These are phyloP conservation scores for Vireo altiloquus DNA, from an alignment of 2,113 vertebrate species.

Conservation along the genomic window DNA sequence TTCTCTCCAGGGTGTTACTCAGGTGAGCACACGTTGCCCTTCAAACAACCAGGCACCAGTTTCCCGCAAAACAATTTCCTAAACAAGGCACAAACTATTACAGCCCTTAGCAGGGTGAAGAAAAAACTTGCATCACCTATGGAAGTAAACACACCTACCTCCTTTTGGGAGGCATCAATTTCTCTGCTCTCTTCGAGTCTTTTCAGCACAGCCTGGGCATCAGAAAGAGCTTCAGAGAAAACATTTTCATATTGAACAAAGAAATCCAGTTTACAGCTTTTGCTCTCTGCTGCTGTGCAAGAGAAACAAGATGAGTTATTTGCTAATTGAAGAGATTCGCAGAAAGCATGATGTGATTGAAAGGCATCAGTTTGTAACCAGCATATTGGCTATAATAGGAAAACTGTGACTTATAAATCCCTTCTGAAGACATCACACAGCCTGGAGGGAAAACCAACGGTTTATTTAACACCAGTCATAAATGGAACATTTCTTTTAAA, in stretches of 20 bases:
- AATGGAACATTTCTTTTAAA: constrained; percentile 24
- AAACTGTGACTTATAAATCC: neutral
- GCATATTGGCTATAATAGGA: neutral
- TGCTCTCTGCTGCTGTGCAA: constrained; percentile 44
- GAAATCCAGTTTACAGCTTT: constrained; percentile 66
- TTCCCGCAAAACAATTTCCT: neutral
- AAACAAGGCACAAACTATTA: neutral
- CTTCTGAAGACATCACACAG: neutral
- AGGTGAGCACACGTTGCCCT: neutral
- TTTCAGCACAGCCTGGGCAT: constrained; percentile 61
- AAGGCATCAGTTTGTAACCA: neutral
- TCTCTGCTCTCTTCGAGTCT: constrained; percentile 64
- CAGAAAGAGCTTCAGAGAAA: constrained; percentile 68
- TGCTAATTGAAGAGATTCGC: constrained; percentile 23
- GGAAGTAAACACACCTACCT: constrained; percentile 61
- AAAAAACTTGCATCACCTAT: neutral
- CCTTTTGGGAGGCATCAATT: constrained; percentile 65
- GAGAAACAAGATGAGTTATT: constrained; percentile 38
- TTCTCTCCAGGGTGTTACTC: neutral
- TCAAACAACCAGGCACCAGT: neutral
- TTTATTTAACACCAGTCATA: constrained; percentile 25
- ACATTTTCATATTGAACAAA: constrained; percentile 67
- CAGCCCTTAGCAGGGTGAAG: neutral
- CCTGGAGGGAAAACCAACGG: constrained; percentile 18
- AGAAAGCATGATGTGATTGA: constrained; percentile 22